phyloP scores from a whole-genome alignment of 2,113 vertebrate genomes.

The Scomber japonicus region DNA sequence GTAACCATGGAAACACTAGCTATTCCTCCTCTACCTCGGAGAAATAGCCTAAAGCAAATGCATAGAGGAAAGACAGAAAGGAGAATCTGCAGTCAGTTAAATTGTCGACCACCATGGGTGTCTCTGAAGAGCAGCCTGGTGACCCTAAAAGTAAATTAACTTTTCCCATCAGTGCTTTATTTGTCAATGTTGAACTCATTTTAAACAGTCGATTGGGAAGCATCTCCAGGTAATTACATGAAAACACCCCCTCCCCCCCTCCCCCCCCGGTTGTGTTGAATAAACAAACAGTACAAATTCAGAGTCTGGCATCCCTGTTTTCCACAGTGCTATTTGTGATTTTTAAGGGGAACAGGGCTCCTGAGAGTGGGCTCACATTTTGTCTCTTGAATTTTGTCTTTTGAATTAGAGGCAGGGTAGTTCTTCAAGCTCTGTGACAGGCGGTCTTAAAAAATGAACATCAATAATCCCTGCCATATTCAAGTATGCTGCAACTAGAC shows the following conservation, averaged over 20 bases:
- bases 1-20: constrained; percentile 78
- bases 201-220: neutral
- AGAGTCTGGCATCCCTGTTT: constrained; percentile 1
- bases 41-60: constrained; percentile 33
- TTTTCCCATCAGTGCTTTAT: constrained; percentile 1
- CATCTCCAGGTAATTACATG: neutral
- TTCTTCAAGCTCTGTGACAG: neutral
- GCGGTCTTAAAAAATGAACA: neutral
- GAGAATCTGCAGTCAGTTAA: neutral
- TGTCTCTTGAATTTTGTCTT: neutral
- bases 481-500: neutral
- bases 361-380: neutral
- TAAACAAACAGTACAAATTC: constrained; percentile 28
- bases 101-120: neutral
- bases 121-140: neutral
- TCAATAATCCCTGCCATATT: neutral
- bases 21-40: constrained; percentile 39
- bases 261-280: neutral
- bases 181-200: constrained; percentile 13
- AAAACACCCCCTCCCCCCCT: neutral
- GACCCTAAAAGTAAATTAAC: constrained; percentile 2
- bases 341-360: constrained; percentile 10
- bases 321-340: neutral
- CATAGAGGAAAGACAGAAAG: constrained; percentile 20
- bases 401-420: too few species aligned